Conservation (phyloP, 2,113 vertebrate genomes). For the Mirza zaza region DNA sequence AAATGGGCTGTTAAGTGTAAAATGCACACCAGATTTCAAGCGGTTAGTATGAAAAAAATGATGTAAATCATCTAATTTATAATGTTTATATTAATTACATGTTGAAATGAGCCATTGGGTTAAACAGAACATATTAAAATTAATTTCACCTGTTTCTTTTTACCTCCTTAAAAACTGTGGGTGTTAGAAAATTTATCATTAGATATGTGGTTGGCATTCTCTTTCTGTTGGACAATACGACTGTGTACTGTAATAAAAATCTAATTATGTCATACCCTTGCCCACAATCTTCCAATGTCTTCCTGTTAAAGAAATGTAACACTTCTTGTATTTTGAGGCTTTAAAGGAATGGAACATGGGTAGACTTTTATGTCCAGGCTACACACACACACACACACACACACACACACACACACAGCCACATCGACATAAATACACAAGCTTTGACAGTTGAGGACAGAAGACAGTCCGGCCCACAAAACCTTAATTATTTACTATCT, state of each 20-base stretch:
- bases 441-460: too few relatives aligned
- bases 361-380: too few relatives aligned
- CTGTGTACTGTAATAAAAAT: background rate
- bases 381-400: too few relatives aligned
- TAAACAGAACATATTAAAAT: background rate
- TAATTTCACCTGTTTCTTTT: slow-evolving; percentile 6
- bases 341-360: too few relatives aligned
- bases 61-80: background rate
- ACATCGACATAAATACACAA: too few relatives aligned
- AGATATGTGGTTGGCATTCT: background rate
- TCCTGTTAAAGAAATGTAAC: background rate
- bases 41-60: background rate
- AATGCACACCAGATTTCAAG: background rate
- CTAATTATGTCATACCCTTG: background rate
- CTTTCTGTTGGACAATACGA: background rate
- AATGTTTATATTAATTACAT: background rate
- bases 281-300: background rate
- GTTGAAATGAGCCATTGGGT: background rate
- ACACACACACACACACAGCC: too few relatives aligned
- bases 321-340: too few relatives aligned
- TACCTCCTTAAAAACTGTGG: background rate
- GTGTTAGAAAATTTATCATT: background rate
- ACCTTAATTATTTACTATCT: background rate
- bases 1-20: background rate
- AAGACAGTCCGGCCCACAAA: background rate